phyloP scores from a whole-genome alignment of 1,140 invertebrate species.

The Gonatopus flavifemur region DNA sequence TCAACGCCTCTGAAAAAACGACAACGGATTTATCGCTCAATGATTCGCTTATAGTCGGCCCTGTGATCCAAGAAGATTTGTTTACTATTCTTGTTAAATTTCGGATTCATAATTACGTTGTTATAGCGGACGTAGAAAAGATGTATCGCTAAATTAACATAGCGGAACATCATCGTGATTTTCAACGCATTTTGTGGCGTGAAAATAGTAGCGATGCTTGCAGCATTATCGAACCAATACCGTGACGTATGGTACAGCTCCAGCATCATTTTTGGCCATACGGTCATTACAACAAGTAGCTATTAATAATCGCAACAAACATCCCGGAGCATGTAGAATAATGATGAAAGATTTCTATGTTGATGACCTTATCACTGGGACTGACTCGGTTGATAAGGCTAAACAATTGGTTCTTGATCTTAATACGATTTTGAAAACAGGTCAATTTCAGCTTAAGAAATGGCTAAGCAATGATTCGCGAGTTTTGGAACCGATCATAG shows the following conservation, averaged over 20 bases:
- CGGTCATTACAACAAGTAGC: conserved; percentile 37
- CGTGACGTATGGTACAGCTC: conserved; percentile 43
- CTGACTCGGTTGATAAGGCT: not conserved
- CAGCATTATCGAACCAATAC: conserved; percentile 12
- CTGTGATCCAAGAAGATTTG: not conserved
- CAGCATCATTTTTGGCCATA: conserved; percentile 43
- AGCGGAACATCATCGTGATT: conserved; percentile 7
- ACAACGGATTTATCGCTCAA: conserved; percentile 10
- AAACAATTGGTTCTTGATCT: conserved; percentile 12
- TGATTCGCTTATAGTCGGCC: not conserved
- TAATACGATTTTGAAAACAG: conserved; percentile 13
- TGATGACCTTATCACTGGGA: not conserved
- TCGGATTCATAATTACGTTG: not conserved
- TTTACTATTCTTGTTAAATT: not conserved
- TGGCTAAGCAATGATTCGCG: conserved; percentile 29
- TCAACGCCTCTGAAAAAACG: conserved; percentile 36
- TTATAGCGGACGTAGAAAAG: not conserved
- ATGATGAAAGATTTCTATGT: conserved; percentile 18
- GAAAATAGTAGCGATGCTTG: not conserved
- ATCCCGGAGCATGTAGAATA: not conserved
- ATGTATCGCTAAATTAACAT: conserved; percentile 36
- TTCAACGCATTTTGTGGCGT: conserved; percentile 9
- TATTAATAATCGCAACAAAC: conserved; percentile 15
- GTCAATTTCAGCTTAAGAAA: conserved; percentile 30
- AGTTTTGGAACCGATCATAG: conserved; percentile 13